Evolutionary conservation across 1,140 invertebrate genomes (phyloP).

Genomic region (Acromyrmex heyeri): DNA sequence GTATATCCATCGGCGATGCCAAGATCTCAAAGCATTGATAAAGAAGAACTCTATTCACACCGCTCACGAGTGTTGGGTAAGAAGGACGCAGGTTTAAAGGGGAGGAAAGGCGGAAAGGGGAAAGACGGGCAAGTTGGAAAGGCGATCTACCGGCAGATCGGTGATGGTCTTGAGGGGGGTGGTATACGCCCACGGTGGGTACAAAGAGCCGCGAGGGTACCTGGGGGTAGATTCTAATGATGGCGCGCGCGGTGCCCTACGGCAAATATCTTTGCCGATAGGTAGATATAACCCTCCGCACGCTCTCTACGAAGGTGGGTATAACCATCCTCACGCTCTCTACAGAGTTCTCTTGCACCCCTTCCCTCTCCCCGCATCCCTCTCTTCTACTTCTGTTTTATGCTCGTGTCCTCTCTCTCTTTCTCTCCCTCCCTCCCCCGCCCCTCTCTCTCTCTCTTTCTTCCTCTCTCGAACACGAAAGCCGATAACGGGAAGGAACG

Average conservation of each 20-base stretch:
- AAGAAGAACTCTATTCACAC: constrained; percentile 66
- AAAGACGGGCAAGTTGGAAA: constrained; percentile 18
- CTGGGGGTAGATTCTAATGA: constrained; percentile 74
- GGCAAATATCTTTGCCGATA: constrained; percentile 71
- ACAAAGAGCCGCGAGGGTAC: constrained; percentile 69
- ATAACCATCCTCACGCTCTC: constrained; percentile 26
- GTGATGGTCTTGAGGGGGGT: neutral
- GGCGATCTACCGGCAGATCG: constrained; percentile 39
- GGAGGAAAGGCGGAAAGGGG: constrained; percentile 10
- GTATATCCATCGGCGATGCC: constrained; percentile 44
- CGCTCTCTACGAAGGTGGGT: constrained; percentile 48
- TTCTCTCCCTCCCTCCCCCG: too few relatives aligned
- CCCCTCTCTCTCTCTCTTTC: neutral
- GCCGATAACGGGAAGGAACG: constrained; percentile 53
- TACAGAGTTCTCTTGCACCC: neutral
- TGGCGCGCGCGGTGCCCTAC: constrained; percentile 67
- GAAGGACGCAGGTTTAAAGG: neutral
- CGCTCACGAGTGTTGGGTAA: constrained; percentile 4
- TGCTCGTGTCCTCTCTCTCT: neutral
- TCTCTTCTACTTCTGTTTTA: constrained; percentile 4
- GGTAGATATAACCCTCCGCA: constrained; percentile 38
- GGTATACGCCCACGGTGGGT: constrained; percentile 21
- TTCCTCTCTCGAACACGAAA: neutral
- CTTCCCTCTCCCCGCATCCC: neutral
- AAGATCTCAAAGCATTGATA: constrained; percentile 74